phyloP scores from a whole-genome alignment of 1,140 invertebrate genomes.

The Papilio aristodemus region DNA sequence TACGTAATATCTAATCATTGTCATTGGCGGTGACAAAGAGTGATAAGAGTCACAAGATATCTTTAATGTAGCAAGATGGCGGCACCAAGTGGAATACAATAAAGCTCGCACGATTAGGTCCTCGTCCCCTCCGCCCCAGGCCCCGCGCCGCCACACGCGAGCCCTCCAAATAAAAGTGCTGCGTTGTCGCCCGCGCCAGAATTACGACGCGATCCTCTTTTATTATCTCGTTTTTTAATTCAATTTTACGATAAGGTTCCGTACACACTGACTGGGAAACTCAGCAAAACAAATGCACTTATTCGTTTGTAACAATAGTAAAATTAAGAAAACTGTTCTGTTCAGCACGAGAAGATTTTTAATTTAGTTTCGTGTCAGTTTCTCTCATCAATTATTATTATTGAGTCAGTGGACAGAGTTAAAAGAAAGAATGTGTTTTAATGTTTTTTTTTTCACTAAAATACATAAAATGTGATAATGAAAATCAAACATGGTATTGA shows the following conservation, averaged over 20 bases:
- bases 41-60: slow-evolving; percentile 30
- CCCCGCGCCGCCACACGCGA: slow-evolving; percentile 63
- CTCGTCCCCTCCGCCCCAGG: slow-evolving; percentile 38
- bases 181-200: slow-evolving; percentile 76
- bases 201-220: slow-evolving; percentile 75
- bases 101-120: slow-evolving; percentile 69
- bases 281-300: slow-evolving; percentile 36
- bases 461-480: too few relatives aligned
- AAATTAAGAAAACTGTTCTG: background rate
- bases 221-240: slow-evolving; percentile 77
- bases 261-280: slow-evolving; percentile 46
- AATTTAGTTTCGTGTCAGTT: background rate
- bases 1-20: slow-evolving; percentile 32
- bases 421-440: slow-evolving; percentile 11
- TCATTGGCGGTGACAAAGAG: background rate
- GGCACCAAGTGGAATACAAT: slow-evolving; percentile 50
- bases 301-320: background rate
- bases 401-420: background rate
- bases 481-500: too few relatives aligned
- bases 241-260: slow-evolving; percentile 72
- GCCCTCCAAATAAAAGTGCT: slow-evolving; percentile 75
- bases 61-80: slow-evolving; percentile 28
- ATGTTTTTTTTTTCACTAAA: too few relatives aligned
- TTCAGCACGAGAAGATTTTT: background rate
- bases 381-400: background rate